These are phyloP conservation scores for Heliothis virescens DNA, from an alignment of 1,140 invertebrate genomes.

Conservation along the genomic window DNA sequence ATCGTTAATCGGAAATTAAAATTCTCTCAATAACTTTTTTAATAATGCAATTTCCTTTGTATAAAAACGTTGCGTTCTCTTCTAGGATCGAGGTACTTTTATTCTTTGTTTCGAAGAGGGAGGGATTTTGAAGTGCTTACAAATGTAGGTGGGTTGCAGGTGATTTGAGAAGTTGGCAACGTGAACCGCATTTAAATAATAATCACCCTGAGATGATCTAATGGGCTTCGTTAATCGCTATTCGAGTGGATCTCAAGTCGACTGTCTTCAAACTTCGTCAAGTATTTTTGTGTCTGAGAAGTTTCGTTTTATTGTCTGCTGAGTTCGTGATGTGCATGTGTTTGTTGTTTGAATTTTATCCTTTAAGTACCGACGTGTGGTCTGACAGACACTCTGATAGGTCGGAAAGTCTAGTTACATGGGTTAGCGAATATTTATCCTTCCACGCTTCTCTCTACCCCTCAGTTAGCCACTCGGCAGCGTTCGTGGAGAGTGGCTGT, in stretches of 20 bases:
- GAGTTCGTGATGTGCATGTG: background rate
- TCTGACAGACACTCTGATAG: too few species aligned
- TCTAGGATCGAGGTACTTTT: conserved; percentile 16
- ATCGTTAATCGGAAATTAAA: conserved; percentile 39
- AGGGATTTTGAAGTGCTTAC: conserved; percentile 39
- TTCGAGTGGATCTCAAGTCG: conserved; percentile 22
- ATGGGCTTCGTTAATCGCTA: conserved; percentile 50
- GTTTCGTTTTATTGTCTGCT: conserved; percentile 4
- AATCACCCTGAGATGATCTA: conserved; percentile 48
- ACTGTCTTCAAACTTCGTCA: conserved; percentile 13
- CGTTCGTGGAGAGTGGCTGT: too few species aligned
- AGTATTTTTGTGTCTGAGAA: conserved; percentile 26
- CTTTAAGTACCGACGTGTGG: too few species aligned
- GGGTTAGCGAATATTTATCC: too few species aligned
- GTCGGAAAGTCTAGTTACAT: too few species aligned
- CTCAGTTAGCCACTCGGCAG: too few species aligned
- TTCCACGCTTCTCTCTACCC: too few species aligned
- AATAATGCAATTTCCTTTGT: conserved; percentile 39
- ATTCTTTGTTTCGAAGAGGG: conserved; percentile 22
- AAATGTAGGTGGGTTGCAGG: conserved; percentile 38
- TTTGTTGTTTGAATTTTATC: background rate
- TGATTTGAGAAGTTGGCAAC: conserved; percentile 50
- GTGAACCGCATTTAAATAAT: conserved; percentile 54
- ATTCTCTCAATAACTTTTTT: conserved; percentile 14
- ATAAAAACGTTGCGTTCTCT: conserved; percentile 22